Evolutionary conservation across 2,888 invertebrate genomes (phyloP).

Genomic region (Digitonthophagus gazella): DNA sequence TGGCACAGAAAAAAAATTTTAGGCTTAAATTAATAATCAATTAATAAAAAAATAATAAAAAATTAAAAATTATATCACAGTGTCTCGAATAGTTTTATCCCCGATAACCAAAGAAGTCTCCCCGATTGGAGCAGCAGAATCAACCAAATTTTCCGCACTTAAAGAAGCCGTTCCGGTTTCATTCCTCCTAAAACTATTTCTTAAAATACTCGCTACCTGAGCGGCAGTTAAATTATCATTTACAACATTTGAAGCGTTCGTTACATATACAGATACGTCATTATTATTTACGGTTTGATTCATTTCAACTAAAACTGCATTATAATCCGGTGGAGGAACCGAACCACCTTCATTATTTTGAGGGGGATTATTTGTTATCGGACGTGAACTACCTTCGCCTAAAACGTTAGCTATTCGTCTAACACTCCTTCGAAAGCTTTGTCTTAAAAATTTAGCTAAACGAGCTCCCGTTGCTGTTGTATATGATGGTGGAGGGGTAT

Average conservation of each 20-base stretch:
- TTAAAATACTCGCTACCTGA: conserved; percentile 58
- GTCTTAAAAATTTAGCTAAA: conserved; percentile 70
- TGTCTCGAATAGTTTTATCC: conserved; percentile 40
- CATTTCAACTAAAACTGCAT: conserved; percentile 62
- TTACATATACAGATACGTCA: conserved; percentile 23
- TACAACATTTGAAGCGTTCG: conserved; percentile 29
- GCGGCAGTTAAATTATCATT: conserved; percentile 55
- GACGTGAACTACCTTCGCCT: conserved; percentile 46
- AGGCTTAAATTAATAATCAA: background rate
- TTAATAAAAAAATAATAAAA: no score
- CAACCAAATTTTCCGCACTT: conserved; percentile 62
- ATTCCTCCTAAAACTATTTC: conserved; percentile 58
- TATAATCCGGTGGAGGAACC: conserved; percentile 58
- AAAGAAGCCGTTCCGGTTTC: conserved; percentile 47
- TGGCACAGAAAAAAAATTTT: conserved; percentile 20
- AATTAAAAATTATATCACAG: conserved; percentile 50
- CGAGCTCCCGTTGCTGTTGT: conserved; percentile 88
- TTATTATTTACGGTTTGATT: conserved; percentile 45
- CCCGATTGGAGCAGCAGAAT: conserved; percentile 61
- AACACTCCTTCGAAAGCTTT: conserved; percentile 77
- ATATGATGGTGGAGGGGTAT: conserved; percentile 90
- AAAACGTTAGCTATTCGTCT: conserved; percentile 62
- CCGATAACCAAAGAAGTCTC: conserved; percentile 49
- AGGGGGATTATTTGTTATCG: conserved; percentile 6
- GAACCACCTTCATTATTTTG: conserved; percentile 22